Evolutionary conservation across 1,140 invertebrate genomes (phyloP).

Genomic region (Neomicropteryx cornuta): DNA sequence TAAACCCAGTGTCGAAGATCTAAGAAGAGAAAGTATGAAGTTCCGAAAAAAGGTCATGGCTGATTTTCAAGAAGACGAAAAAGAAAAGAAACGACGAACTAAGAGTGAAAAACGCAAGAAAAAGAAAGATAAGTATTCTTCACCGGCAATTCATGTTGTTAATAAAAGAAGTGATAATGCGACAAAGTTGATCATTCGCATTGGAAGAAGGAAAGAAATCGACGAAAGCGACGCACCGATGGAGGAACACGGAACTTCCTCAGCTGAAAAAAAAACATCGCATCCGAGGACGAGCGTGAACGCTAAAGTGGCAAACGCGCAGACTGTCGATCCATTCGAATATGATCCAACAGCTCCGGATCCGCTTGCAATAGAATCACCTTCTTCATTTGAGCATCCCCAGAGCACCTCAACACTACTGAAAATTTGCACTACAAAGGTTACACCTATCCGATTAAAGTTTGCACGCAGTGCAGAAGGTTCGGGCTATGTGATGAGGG

Average conservation of each 20-base stretch:
- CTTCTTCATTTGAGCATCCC: conserved; percentile 28
- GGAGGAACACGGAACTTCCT: no score
- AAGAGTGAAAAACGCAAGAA: conserved; percentile 45
- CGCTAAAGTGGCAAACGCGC: conserved; percentile 19
- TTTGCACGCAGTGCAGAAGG: conserved; percentile 66
- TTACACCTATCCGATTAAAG: conserved; percentile 72
- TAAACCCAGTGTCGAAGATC: conserved; percentile 60
- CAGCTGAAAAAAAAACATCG: no score
- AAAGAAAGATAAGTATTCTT: conserved; percentile 49
- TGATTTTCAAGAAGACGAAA: conserved; percentile 61
- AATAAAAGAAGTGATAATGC: conserved; percentile 44
- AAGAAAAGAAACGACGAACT: conserved; percentile 42
- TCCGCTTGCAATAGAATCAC: conserved; percentile 33
- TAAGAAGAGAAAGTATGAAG: conserved; percentile 78
- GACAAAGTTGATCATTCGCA: conserved; percentile 53
- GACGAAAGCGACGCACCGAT: no score
- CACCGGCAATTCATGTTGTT: conserved; percentile 44
- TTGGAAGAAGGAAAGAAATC: conserved; percentile 20
- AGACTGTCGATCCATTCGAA: conserved; percentile 32
- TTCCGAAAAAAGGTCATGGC: conserved; percentile 73
- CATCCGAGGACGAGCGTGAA: no score
- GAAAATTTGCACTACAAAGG: conserved; percentile 51
- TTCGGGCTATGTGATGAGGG: conserved; percentile 48
- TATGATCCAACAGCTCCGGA: conserved; percentile 34
- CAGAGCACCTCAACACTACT: conserved; percentile 33